Conservation (phyloP, 1,140 invertebrate genomes). For the Atta colombica region DNA sequence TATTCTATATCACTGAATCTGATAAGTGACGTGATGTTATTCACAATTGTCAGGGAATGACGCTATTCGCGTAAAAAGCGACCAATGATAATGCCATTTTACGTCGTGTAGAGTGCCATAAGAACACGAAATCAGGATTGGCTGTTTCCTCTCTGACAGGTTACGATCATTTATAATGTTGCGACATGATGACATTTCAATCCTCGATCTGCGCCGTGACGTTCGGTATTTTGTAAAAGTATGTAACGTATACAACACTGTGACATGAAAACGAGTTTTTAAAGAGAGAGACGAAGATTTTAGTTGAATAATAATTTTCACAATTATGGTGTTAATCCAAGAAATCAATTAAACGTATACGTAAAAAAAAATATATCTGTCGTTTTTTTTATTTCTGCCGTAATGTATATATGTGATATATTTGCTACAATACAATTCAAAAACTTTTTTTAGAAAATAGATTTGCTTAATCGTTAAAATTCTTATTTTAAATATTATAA, state of each 20-base stretch:
- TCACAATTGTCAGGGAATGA: background rate
- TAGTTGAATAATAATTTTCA: background rate
- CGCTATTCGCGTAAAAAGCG: background rate
- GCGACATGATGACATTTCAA: constrained; percentile 28
- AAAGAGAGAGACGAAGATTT: background rate
- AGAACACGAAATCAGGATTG: constrained; percentile 4
- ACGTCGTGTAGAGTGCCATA: background rate
- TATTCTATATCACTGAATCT: constrained; percentile 2
- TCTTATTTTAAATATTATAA: no score
- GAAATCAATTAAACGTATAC: background rate
- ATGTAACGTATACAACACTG: background rate
- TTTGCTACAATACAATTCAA: no score
- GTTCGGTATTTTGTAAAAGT: background rate
- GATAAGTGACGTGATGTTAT: constrained; percentile 9
- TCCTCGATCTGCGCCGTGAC: background rate
- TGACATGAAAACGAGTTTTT: background rate
- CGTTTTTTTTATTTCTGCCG: background rate
- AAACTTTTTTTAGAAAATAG: no score
- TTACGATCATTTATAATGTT: constrained; percentile 9
- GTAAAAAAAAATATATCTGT: background rate
- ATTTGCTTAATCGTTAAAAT: no score
- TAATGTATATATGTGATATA: background rate
- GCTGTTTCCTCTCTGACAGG: constrained; percentile 10
- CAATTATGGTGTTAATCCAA: background rate
- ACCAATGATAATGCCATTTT: constrained; percentile 37